Base-by-base conservation (phyloP, 2,888 invertebrate genomes). In the Drosophila rubida region DNA sequence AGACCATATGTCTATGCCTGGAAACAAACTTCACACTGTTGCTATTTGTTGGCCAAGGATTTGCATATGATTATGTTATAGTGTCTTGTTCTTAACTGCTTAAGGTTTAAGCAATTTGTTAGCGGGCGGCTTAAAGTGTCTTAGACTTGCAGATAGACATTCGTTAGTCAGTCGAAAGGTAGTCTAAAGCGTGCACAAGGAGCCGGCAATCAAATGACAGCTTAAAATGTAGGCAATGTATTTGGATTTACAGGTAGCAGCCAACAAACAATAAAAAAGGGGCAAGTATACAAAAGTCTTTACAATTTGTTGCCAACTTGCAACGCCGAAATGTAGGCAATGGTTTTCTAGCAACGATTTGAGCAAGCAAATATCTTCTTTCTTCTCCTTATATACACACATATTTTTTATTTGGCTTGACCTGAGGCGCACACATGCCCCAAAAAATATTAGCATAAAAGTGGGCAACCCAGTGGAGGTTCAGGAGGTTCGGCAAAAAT, bases 361-460 rank as follows among this genome's bases (percentile, higher is more conserved):
- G 13, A 54, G 19, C 39, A 62, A 69, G 60, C 67, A 81, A 80
- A 76, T 71, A 75, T 73, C 41, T 58, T 32, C 13, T 39, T 53
- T 41, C 30, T 22, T 41, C 62, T 22, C 9, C 13, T 73, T 44
- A 53, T 37, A 13, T n/a, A 3, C 3, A 19, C 3, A 19, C 19
- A 19, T 19, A 16, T 27, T 14, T 49, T 57, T 37, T 37, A 37
- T 45, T 57, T 37, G 45, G 37, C 19, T 37, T 69, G 69, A 72
- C 82, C 85, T 65, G 27, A 49, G 54, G 63, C 64, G 23, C 66
- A 67, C 57, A 66, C 54, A 74, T 70, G 70, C 11, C 35, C 55
- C 45, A 30, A 44, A 71, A 79, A 71, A 63, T 80, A 87, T 85
- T 83, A 82, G 77, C 85, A 87, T 85, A 87, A 54, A 54, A 78